Evolutionary conservation across 2,797 vertebrate species (phyloP).

Genomic region (Odontamblyopus rebecca): DNA sequence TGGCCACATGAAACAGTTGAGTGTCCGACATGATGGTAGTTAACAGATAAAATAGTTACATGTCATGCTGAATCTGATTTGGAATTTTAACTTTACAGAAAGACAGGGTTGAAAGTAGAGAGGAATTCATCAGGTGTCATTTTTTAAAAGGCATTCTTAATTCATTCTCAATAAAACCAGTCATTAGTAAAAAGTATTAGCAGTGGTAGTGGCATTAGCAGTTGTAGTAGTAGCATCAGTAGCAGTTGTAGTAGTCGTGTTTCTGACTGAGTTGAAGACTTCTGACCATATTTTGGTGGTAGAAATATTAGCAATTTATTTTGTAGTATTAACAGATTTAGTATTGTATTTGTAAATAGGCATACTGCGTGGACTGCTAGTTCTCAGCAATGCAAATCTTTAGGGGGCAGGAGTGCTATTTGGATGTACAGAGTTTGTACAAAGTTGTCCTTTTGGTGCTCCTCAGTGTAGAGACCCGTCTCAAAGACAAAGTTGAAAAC

Average conservation of each 20-base stretch:
- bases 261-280: too few relatives aligned
- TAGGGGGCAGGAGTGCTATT: too few relatives aligned
- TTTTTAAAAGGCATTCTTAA: too few relatives aligned
- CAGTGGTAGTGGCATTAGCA: background rate
- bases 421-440: too few relatives aligned
- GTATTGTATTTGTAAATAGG: background rate
- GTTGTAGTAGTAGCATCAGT: too few relatives aligned
- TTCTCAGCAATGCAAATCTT: too few relatives aligned
- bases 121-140: background rate
- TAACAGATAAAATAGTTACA: background rate
- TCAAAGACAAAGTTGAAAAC: too few relatives aligned
- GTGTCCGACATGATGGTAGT: background rate
- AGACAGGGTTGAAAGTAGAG: background rate
- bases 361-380: too few relatives aligned
- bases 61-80: background rate
- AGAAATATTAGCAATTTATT: background rate
- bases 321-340: too few relatives aligned
- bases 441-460: too few relatives aligned
- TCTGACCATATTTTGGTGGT: background rate
- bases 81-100: slow-evolving; percentile 1
- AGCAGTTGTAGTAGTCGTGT: background rate
- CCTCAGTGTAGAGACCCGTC: too few relatives aligned
- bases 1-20: slow-evolving; percentile 7
- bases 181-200: background rate
- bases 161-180: too few relatives aligned